Evolutionary conservation across 2,888 invertebrate species (phyloP).

Genomic region (Catocala sponsa): DNA sequence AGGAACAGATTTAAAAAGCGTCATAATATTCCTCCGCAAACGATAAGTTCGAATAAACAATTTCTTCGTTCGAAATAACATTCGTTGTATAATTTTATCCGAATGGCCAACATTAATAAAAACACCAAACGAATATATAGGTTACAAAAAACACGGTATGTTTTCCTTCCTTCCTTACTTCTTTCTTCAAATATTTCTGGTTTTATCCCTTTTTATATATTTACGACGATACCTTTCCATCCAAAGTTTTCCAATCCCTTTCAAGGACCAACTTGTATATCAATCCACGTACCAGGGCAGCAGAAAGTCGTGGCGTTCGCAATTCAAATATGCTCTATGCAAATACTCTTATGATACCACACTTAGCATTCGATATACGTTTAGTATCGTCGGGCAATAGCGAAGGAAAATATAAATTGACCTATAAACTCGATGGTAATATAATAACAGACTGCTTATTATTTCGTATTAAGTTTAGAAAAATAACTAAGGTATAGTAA

Average conservation of each 20-base stretch:
- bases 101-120: too few species aligned
- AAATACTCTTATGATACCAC: conserved; percentile 16
- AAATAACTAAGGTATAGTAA: too few species aligned
- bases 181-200: too few species aligned
- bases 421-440: neutral
- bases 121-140: too few species aligned
- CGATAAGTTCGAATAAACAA: too few species aligned
- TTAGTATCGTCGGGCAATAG: conserved; percentile 47
- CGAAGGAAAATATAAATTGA: conserved; percentile 53
- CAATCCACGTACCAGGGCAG: conserved; percentile 47
- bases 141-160: too few species aligned
- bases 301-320: conserved; percentile 40
- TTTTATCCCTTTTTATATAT: neutral
- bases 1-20: too few species aligned
- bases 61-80: too few species aligned
- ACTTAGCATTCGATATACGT: conserved; percentile 58
- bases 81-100: too few species aligned
- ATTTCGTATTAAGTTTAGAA: neutral
- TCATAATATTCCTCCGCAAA: too few species aligned
- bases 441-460: neutral
- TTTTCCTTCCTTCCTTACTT: too few species aligned
- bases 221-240: neutral
- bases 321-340: conserved; percentile 3
- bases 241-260: conserved; percentile 2
- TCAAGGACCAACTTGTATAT: neutral